Conservation (phyloP, 1,140 invertebrate species). For the Aphaenogaster floridana region DNA sequence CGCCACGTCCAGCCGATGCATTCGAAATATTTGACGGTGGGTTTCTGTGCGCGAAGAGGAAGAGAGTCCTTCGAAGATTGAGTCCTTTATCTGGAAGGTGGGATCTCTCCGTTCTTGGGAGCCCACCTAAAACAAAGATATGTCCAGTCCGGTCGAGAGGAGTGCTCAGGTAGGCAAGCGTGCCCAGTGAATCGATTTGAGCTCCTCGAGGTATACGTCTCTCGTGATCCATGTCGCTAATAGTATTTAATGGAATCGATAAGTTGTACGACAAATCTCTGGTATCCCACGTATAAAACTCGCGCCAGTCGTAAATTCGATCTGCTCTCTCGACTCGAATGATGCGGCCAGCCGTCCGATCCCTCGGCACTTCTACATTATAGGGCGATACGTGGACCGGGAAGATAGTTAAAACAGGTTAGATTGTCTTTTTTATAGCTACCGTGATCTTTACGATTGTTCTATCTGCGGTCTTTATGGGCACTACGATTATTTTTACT, state of each 20-base stretch:
- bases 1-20: slow-evolving; percentile 28
- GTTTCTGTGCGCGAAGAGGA: slow-evolving; percentile 9
- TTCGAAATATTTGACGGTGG: slow-evolving; percentile 63
- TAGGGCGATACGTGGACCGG: background rate
- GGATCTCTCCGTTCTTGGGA: slow-evolving; percentile 35
- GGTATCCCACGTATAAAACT: slow-evolving; percentile 57
- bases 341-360: background rate
- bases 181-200: slow-evolving; percentile 11
- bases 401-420: background rate
- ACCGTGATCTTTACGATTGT: slow-evolving; percentile 43
- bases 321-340: background rate
- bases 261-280: slow-evolving; percentile 78
- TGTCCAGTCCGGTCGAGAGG: slow-evolving; percentile 56
- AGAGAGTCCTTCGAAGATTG: slow-evolving; percentile 37
- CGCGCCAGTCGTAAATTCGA: slow-evolving; percentile 70
- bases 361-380: slow-evolving; percentile 19
- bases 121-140: slow-evolving; percentile 74
- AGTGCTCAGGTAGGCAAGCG: slow-evolving; percentile 53
- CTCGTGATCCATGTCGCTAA: slow-evolving; percentile 61
- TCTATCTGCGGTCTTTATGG: slow-evolving; percentile 28
- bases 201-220: background rate
- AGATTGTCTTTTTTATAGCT: slow-evolving; percentile 49
- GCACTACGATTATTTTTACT: slow-evolving; percentile 48
- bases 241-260: slow-evolving; percentile 80
- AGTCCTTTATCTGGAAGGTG: slow-evolving; percentile 49